Conservation (phyloP, 2,888 invertebrate genomes). For the Agrochola lychnidis region DNA sequence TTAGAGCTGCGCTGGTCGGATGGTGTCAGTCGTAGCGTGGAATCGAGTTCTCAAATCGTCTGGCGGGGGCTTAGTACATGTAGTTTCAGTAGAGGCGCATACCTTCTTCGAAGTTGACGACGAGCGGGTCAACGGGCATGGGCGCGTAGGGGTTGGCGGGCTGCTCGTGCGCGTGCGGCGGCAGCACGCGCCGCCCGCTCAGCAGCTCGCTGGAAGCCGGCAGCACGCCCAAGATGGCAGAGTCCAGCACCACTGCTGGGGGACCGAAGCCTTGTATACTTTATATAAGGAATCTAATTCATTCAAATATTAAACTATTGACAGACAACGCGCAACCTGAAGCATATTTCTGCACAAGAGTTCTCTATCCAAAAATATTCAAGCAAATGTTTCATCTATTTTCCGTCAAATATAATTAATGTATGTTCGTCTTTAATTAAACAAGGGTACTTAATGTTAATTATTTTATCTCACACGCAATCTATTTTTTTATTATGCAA, state of each 20-base stretch:
- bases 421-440: neutral
- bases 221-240: slow-evolving; percentile 85
- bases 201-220: slow-evolving; percentile 81
- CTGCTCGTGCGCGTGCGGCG: slow-evolving; percentile 75
- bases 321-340: too few relatives aligned
- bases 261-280: slow-evolving; percentile 49
- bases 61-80: slow-evolving; percentile 81
- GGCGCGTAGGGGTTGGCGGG: slow-evolving; percentile 82
- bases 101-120: slow-evolving; percentile 96
- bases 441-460: neutral
- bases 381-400: neutral
- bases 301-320: neutral
- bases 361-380: neutral
- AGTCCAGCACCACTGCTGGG: slow-evolving; percentile 83
- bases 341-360: too few relatives aligned
- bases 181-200: slow-evolving; percentile 82
- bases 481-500: neutral
- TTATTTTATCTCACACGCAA: neutral
- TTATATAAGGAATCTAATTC: slow-evolving; percentile 35
- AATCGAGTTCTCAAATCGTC: slow-evolving; percentile 73
- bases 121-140: slow-evolving; percentile 92
- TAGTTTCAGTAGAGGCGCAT: slow-evolving; percentile 93
- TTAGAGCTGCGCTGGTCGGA: slow-evolving; percentile 22
- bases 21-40: slow-evolving; percentile 33
- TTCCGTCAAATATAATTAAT: neutral